Evolutionary conservation across 2,797 vertebrate genomes (phyloP), one percentile per base, ranked within the genome.

Genomic region (Malurus splendens): DNA sequence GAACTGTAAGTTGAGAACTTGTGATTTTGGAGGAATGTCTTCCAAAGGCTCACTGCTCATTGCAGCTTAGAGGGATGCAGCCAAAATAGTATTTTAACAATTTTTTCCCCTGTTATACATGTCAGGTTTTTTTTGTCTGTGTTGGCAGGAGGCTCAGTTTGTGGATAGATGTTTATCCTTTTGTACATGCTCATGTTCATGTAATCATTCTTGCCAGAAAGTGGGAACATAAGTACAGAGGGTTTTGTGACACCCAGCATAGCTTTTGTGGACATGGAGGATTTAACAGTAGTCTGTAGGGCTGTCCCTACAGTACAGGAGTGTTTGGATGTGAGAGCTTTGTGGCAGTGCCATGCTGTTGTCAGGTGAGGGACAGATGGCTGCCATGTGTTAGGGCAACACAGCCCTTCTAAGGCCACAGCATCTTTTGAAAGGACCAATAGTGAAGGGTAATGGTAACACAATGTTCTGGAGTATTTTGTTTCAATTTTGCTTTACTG

Each of bases 1-100:
- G 30, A 75, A 60, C 33, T 81, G 33, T 81, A 78, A 90, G 47
- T 10, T 90, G 89, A 89, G 82, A 95, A 75, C 20, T 78, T 87
- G 54, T 67, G 57, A 90, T 89, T 79, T 82, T 75, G 60, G 47
- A 93, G 50, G 67, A 89, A 44, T 76, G 73, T 50, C 39, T 93
- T 90, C 73, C 1, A 0, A 83, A 88, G 47, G n/a, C 66, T 90
- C 0, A 0, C 33, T 90, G 59, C 36, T 76, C 38, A 11, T 54
- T 90, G 68, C 83, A 90, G 39, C 41, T 85, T 38, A 19, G 33
- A 89, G 22, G 12, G 45, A 51, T 86, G 52, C 25, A 86, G 68
- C 68, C 83, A 68, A 80, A 92, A 70, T 11, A 67, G 48, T 47
- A 42, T 59, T 82, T 62, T 41, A 74, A 23, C 25, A 5, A 54